These are phyloP conservation scores for Colius striatus DNA, from an alignment of 2,113 vertebrate species.

Conservation along the genomic window DNA sequence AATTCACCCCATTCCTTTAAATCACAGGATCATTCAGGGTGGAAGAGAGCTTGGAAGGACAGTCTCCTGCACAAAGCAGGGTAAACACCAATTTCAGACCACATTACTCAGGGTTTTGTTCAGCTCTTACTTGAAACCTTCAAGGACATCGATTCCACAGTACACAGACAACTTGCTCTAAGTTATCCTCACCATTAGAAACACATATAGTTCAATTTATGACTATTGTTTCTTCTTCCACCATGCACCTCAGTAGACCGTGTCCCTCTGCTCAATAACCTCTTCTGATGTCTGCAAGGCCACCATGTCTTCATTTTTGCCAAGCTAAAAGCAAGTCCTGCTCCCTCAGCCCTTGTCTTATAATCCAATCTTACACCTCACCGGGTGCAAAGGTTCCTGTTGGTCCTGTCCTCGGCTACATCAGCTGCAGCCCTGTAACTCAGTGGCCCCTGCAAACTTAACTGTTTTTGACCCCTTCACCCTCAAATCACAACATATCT, in stretches of 20 bases:
- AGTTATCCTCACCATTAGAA: background rate
- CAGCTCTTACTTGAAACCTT: background rate
- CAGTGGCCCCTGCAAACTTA: background rate
- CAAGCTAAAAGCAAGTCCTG: background rate
- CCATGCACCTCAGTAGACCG: rapidly evolving
- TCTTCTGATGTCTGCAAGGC: rapidly evolving
- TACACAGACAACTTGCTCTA: background rate
- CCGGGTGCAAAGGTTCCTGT: background rate
- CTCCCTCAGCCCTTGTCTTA: background rate
- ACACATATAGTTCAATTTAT: background rate
- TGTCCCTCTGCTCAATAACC: background rate
- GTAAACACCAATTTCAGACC: background rate
- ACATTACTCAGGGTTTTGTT: background rate
- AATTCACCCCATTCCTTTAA: background rate
- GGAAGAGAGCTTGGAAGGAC: background rate
- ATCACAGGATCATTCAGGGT: background rate
- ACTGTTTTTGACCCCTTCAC: background rate
- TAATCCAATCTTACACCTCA: rapidly evolving
- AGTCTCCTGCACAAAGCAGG: background rate
- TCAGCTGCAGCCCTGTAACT: too few relatives aligned
- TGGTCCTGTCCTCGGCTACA: background rate
- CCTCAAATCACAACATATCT: background rate
- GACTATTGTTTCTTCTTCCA: background rate
- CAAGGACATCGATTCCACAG: background rate
- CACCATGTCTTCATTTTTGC: background rate